Evolutionary conservation across 2,888 invertebrate genomes (phyloP).

Genomic region (Cantharis rustica): DNA sequence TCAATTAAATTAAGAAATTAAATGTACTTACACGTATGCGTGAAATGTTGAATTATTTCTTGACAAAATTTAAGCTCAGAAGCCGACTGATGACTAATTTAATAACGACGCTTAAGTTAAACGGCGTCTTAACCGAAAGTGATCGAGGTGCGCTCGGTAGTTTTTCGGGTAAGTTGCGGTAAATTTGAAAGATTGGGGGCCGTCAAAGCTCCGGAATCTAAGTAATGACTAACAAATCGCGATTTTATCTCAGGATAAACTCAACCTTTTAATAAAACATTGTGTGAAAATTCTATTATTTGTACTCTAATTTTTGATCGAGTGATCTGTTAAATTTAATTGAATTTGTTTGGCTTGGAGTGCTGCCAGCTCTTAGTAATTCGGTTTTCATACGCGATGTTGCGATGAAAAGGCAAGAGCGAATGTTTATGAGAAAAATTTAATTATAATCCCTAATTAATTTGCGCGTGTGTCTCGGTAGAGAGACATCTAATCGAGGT

Average conservation of each 20-base stretch:
- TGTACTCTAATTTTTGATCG: neutral
- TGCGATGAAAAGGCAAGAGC: neutral
- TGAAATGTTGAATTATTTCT: neutral
- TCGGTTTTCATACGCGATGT: neutral
- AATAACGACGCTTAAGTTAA: constrained; percentile 44
- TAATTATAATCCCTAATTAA: neutral
- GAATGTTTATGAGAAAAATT: neutral
- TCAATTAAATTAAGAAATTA: neutral
- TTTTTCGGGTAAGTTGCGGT: neutral
- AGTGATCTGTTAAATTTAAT: neutral
- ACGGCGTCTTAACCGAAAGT: constrained; percentile 40
- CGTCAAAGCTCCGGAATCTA: neutral
- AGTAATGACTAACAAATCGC: neutral
- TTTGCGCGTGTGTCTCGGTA: too few species aligned
- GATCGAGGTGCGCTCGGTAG: neutral
- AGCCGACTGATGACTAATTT: constrained; percentile 51
- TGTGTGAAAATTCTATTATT: neutral
- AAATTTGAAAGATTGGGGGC: neutral
- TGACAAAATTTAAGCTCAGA: constrained; percentile 30
- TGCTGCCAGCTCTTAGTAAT: neutral
- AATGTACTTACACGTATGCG: neutral
- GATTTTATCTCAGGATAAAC: neutral
- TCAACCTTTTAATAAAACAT: neutral
- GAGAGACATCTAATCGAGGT: too few species aligned
- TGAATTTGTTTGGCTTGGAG: neutral